A percentile compares a stretch with the other conserved stretches of the same genome.
phyloP scores from a whole-genome alignment of 2,888 invertebrate genomes.

The Tholera decimalis region DNA sequence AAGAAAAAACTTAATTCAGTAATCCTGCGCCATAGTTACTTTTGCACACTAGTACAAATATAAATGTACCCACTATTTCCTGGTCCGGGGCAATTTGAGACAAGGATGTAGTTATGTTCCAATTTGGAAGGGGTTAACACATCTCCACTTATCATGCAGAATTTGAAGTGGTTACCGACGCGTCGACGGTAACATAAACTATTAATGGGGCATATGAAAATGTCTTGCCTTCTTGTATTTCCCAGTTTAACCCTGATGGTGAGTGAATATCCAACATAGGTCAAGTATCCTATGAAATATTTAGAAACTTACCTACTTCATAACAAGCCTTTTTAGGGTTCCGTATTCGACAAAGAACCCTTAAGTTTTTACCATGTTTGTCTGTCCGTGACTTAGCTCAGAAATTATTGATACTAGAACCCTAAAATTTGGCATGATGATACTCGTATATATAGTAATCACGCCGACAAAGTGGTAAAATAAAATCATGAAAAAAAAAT shows the following conservation, averaged over 20 bases:
- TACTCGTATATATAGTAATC: too few relatives aligned
- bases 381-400: too few relatives aligned
- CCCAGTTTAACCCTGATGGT: constrained; percentile 18
- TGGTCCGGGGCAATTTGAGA: constrained; percentile 29
- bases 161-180: constrained; percentile 39
- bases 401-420: too few relatives aligned
- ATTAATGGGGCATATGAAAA: constrained; percentile 16
- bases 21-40: neutral
- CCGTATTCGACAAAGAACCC: too few relatives aligned
- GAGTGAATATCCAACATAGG: constrained; percentile 14
- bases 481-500: too few relatives aligned
- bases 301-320: neutral
- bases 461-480: too few relatives aligned
- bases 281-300: constrained; percentile 1
- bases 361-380: too few relatives aligned
- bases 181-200: constrained; percentile 25
- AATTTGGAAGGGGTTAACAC: constrained; percentile 50
- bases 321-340: neutral
- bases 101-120: constrained; percentile 45
- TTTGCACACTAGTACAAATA: constrained; percentile 8
- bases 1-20: constrained; percentile 7
- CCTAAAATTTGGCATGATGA: too few relatives aligned
- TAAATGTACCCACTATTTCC: constrained; percentile 23
- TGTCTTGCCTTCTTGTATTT: constrained; percentile 20
- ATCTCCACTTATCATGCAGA: constrained; percentile 50